These are phyloP conservation scores for Pogonocichla stellata DNA, from an alignment of 2,113 vertebrate species.

Conservation along the genomic window DNA sequence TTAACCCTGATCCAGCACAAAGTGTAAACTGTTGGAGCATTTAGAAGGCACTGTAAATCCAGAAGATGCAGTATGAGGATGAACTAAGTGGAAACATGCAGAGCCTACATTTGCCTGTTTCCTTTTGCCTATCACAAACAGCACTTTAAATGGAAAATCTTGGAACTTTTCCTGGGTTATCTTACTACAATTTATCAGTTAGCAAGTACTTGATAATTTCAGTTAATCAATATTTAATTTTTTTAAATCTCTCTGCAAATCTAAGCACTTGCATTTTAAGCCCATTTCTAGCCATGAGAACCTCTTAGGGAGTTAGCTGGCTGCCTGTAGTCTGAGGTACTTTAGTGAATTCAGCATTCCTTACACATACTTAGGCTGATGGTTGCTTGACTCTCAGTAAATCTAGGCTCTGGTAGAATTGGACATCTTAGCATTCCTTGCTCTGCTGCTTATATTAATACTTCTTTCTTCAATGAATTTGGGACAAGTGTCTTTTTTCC, in stretches of 20 bases:
- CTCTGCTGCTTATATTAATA: neutral
- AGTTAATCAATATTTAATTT: neutral
- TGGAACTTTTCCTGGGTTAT: neutral
- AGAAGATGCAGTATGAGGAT: neutral
- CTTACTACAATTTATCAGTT: neutral
- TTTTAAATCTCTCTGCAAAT: neutral
- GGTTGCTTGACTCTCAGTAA: neutral
- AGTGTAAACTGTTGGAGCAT: neutral
- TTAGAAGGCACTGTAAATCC: neutral
- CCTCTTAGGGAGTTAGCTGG: neutral
- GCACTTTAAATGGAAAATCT: neutral
- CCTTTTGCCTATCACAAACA: neutral
- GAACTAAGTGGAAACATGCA: neutral
- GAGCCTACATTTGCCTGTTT: neutral
- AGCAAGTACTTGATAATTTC: neutral
- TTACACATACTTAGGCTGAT: neutral
- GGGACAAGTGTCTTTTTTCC: neutral
- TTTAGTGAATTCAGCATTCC: neutral
- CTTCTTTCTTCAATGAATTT: neutral
- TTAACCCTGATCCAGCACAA: neutral
- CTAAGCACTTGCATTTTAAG: neutral
- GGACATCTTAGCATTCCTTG: neutral
- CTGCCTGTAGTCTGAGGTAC: neutral
- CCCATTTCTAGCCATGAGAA: neutral
- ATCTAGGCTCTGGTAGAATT: neutral